Percentiles rank a stretch among this genome's conserved stretches.
Evolutionary conservation across 2,113 vertebrate species (phyloP).

Genomic region (Nothoprocta pentlandii): DNA sequence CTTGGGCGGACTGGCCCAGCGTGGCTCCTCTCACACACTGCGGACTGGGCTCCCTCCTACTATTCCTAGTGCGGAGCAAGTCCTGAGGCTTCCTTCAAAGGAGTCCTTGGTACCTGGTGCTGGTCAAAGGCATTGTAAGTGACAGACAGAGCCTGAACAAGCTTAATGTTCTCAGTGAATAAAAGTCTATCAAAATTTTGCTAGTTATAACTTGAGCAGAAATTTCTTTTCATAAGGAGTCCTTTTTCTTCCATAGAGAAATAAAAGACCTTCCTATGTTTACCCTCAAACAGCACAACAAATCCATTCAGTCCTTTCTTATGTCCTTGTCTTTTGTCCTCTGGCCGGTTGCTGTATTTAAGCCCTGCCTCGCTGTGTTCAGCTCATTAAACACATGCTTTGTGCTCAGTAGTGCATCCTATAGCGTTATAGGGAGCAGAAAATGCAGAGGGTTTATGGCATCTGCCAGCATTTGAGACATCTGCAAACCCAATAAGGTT

Average conservation of each 20-base stretch:
- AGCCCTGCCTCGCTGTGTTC: accelerated
- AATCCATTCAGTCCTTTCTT: neutral
- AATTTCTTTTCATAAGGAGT: neutral
- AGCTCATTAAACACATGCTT: neutral
- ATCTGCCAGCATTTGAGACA: accelerated
- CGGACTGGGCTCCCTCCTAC: accelerated
- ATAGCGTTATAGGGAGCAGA: accelerated
- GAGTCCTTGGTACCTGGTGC: neutral
- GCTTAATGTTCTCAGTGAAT: neutral
- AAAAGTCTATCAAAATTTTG: neutral
- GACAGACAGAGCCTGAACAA: neutral
- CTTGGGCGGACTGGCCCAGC: neutral
- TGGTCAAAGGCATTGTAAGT: neutral
- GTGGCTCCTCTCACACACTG: too few relatives aligned
- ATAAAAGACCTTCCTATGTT: neutral
- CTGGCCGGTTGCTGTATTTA: neutral
- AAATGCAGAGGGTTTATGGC: accelerated
- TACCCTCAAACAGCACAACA: neutral
- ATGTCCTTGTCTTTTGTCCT: neutral
- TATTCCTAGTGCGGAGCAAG: neutral
- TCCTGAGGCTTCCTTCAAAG: neutral
- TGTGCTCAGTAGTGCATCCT: neutral
- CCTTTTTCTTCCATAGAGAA: neutral
- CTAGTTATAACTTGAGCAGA: neutral
- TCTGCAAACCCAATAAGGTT: accelerated